phyloP scores from a whole-genome alignment of 2,888 invertebrate species.

The Brachynemurus nebulosus region DNA sequence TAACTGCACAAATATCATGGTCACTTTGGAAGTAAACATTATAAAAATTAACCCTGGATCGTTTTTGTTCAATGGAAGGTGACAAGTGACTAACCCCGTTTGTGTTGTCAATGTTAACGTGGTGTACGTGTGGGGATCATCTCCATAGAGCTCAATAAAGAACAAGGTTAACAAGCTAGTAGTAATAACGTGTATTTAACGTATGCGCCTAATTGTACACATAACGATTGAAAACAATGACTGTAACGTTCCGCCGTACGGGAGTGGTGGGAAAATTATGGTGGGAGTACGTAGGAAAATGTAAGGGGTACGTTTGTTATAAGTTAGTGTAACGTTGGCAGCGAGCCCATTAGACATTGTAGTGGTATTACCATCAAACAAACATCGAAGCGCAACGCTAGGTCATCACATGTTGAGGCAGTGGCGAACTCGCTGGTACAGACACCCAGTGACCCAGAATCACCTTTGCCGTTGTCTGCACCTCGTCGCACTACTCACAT shows the following conservation, averaged over 20 bases:
- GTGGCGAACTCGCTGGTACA: conserved; percentile 1
- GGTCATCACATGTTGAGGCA: neutral
- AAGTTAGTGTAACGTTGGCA: no score
- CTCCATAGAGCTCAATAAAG: no score
- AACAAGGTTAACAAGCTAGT: no score
- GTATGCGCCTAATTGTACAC: no score
- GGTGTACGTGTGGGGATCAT: no score
- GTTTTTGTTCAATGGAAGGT: conserved; percentile 1
- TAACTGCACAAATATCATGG: neutral
- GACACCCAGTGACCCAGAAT: conserved; percentile 1
- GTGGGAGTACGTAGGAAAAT: no score
- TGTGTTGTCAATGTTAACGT: neutral
- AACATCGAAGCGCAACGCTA: neutral
- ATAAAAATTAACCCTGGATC: neutral
- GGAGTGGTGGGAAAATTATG: no score
- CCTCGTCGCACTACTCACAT: neutral
- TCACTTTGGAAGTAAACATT: neutral
- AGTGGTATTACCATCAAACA: neutral
- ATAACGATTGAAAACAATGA: no score
- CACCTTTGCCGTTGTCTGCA: neutral
- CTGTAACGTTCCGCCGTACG: no score
- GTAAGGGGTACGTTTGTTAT: no score
- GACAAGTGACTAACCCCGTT: neutral
- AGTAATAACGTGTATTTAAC: no score
- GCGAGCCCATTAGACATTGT: no score